Base-by-base conservation (phyloP, 2,888 invertebrate genomes). In the Cheiracanthium punctorium region DNA sequence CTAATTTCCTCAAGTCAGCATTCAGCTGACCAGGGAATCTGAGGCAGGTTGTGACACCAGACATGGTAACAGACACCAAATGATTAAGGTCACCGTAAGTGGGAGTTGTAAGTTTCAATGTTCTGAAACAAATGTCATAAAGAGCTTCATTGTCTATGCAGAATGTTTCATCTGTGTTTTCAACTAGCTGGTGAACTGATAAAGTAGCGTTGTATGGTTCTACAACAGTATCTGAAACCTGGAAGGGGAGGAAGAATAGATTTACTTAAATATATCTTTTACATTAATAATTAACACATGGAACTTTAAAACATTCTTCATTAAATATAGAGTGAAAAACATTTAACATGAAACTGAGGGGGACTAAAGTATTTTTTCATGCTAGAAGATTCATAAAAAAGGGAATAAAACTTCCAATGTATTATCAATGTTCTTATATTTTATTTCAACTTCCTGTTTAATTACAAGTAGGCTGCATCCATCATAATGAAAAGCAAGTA, bases 1-100 rank as follows among this genome's bases (percentile, higher is more conserved):
- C 96, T 90, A 97, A 93, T 92, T 98, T 96, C 89, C 98, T 94
- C 89, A 98, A 93, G 92, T 98, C 98, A 64, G 97, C 97, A 92
- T 97, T 98, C 90, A 98, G 93, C 92, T 98, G 97, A 89, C 97
- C 98, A 14, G 97, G 98, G 94, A 98, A 98, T 89, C 96, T 93
- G 76, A 96, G 94, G 92, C 97, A 97, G 87, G 97, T 97, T 75
- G 96, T 96, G 24, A 96, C 96, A 52, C 96, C 96, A 64, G 96
- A 96, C 96, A 96, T 96, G 74, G 96, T 96, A 81, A 95, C 89
- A 17, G 91, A 91, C 14, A 91, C 92, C 84, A 93, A 91, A 90
- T 93, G 93, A 90, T 93, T 93, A 75, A 93, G 91, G 89, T 93
- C 93, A 82, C 93, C 93, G 88, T 93, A 93, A 24, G 92, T 93